Evolutionary conservation across 2,797 vertebrate genomes (phyloP), one percentile per base, ranked within the genome.

Genomic region (Anomalospiza imberbis): DNA sequence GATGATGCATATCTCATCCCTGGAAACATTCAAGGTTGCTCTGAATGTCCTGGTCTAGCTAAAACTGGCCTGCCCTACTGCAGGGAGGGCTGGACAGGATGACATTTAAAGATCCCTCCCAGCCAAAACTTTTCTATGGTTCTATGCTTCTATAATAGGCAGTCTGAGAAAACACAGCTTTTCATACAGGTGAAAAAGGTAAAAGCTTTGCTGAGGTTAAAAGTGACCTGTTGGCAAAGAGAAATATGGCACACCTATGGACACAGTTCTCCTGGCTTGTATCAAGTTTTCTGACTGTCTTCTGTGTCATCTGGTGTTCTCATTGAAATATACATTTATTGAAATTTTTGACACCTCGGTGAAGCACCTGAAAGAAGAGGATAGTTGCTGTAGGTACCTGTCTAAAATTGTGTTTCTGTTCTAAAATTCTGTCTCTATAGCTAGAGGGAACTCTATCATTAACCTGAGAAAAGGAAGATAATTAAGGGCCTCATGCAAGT

Each of bases 271-370:
- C 9, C 12, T 31, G 3, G 1, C 17, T 90, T 48, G 6, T 17
- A 11, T 60, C 5, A 32, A 5, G 2, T 45, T 77, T 80, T 25
- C 7, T 10, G 25, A 0, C 3, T 20, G 1, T 18, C 5, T 36
- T 66, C 21, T 38, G 1, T 61, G 4, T 61, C 14, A 44, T 25
- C 7, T 40, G 6, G 10, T 65, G 4, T 26, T 47, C 8, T 78
- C 8, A 57, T 4, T 72, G 5, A 58, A 13, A 16, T 58, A 75
- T 5, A 26, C 1, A 54, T 86, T 86, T 50, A 24, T 34, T 70
- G 4, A 6, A 26, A 47, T 54, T 93, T 71, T 36, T 51, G 22
- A 31, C 13, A 58, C 3, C 3, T 45, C 0, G 0, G 7, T 51
- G n/a, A 44, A 73, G 3, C 2, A 44, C 6, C 9, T 47, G 19